Percentiles rank a stretch among this genome's conserved stretches.
These are phyloP conservation scores for Drosophila flavopinicola DNA, from an alignment of 2,888 invertebrate genomes.

Conservation along the genomic window DNA sequence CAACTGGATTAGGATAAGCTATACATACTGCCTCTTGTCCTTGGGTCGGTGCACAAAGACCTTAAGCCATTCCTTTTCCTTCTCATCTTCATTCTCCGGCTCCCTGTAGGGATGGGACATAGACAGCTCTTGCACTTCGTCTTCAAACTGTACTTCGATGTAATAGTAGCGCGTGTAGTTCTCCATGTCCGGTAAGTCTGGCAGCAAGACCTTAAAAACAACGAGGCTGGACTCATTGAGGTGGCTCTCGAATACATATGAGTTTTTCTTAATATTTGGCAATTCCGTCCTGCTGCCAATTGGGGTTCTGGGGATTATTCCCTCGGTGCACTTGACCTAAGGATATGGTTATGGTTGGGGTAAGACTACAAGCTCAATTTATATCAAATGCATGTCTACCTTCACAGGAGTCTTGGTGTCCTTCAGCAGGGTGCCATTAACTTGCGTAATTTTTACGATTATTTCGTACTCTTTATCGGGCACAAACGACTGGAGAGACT, in stretches of 20 bases:
- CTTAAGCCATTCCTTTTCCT: slow-evolving; percentile 70
- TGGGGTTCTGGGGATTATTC: slow-evolving; percentile 45
- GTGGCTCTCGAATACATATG: slow-evolving; percentile 74
- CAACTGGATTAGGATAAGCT: no score
- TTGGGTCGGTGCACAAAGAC: slow-evolving; percentile 47
- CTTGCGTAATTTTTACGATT: slow-evolving; percentile 89
- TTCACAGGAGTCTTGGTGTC: slow-evolving; percentile 87
- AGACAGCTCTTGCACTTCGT: slow-evolving; percentile 63
- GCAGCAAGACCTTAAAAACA: slow-evolving; percentile 87
- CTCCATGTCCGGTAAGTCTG: slow-evolving; percentile 83
- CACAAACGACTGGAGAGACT: slow-evolving; percentile 94
- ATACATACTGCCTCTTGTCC: slow-evolving; percentile 58
- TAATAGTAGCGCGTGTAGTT: slow-evolving; percentile 63
- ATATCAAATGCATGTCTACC: no score
- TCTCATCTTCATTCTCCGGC: slow-evolving; percentile 57
- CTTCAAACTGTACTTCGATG: slow-evolving; percentile 64
- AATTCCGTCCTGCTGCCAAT: slow-evolving; percentile 41
- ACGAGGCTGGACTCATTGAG: slow-evolving; percentile 88
- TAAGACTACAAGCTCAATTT: background rate
- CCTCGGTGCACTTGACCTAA: slow-evolving; percentile 68
- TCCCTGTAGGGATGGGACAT: slow-evolving; percentile 73
- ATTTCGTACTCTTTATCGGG: slow-evolving; percentile 94
- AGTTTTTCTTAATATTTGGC: slow-evolving; percentile 83
- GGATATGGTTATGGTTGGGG: background rate
- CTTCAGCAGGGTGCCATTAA: slow-evolving; percentile 88